These are phyloP conservation scores for Sarcophaga rosellei DNA, from an alignment of 2,888 invertebrate species.

Conservation along the genomic window DNA sequence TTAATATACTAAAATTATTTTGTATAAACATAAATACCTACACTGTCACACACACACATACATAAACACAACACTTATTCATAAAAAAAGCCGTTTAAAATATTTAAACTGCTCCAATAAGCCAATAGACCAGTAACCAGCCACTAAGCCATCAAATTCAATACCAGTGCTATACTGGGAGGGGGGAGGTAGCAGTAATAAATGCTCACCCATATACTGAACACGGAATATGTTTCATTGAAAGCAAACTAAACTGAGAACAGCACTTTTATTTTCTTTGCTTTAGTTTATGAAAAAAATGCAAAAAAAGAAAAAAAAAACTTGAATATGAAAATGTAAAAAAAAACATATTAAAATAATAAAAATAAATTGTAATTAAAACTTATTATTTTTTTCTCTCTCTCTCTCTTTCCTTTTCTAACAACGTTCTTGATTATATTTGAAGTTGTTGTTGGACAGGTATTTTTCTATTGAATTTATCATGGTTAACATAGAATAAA, in stretches of 20 bases:
- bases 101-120: conserved; percentile 57
- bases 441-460: too few relatives aligned
- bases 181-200: background rate
- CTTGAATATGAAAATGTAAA: too few relatives aligned
- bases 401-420: too few relatives aligned
- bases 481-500: too few relatives aligned
- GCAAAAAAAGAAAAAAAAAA: too few relatives aligned
- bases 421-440: too few relatives aligned
- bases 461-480: too few relatives aligned
- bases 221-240: background rate
- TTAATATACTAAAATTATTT: conserved; percentile 33
- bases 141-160: background rate
- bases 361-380: conserved; percentile 38
- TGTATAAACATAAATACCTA: background rate
- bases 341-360: too few relatives aligned
- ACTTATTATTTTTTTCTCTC: background rate
- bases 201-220: conserved; percentile 18
- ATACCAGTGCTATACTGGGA: background rate
- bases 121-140: conserved; percentile 49
- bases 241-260: conserved; percentile 3
- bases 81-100: conserved; percentile 46
- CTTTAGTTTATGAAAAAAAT: too few relatives aligned
- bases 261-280: conserved; percentile 7
- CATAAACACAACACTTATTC: conserved; percentile 8
- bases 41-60: conserved; percentile 1